Base-by-base conservation (phyloP, 2,888 invertebrate genomes). In the Trilocha varians region DNA sequence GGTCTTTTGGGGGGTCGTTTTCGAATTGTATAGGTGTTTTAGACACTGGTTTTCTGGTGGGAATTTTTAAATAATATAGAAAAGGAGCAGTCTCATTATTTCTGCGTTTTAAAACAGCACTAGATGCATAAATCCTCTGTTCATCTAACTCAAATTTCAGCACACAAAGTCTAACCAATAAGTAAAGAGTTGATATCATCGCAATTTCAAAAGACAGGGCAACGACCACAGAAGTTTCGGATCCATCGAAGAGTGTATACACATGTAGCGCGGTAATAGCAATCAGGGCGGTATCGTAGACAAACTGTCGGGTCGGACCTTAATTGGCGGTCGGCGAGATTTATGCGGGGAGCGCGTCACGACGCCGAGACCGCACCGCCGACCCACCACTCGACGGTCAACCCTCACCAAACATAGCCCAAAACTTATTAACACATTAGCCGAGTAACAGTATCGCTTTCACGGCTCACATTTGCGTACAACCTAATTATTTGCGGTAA, bases 271-370 rank as follows among this genome's bases (percentile, higher is more conserved):
- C 49, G 49, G 65, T 60, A 80, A 80, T 83, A 87, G 86, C 87
- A 87, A 87, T 87, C 85, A 86, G 78, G 80, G 76, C 74, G 74
- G 71, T 74, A 71, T 72, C 72, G 80, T 78, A 83, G 82, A 84
- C 84, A 84, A 84, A 84, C 80, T 84, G 84, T 83, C 83, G 83
- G 74, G 77, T 77, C 62, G 73, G 69, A 58, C 78, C 82, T 78
- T 86, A 85, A 85, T 86, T 86, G 85, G 85, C 80, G 84, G 85
- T 82, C 78, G 72, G 62, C 48, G 74, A 84, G 85, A 85, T 86
- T 85, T 85, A 86, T 85, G 80, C 80, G 78, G 75, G 64, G 72
- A 66, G 71, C 66, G 73, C 80, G 75, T 78, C 78, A 76, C 70
- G 65, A 65, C 70, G 67, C 54, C 66, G 68, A 55, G 57, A 60